Base-by-base conservation (phyloP, 2,797 vertebrate genomes). In the Channa striata region DNA sequence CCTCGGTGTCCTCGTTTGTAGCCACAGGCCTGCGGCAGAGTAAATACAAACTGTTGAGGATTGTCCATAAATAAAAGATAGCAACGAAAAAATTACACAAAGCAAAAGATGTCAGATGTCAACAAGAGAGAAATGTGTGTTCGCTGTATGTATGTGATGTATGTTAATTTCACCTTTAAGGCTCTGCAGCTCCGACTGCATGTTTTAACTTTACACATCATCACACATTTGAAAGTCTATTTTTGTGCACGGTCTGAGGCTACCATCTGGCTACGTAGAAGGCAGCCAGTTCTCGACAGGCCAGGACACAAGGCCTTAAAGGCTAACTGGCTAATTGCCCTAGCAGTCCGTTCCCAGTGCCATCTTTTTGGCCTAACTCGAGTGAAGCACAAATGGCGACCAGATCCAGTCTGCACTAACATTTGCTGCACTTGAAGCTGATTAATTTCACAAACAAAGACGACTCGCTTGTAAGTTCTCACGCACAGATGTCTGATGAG, bases 251-350 rank as follows among this genome's bases (percentile, higher is more conserved):
- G 39, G 78, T 83, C 85, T 77, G 84, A 80, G 82, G 85, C 88
- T 59, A 84, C 92, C 92, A 93, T 93, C 91, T 93, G 92, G 89
- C 83, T 62, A 10, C 72, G 36, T 36, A 54, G 78, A 51, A 80
- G 87, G 72, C 78, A 72, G 88, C 92, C 92, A 91, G 87, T 79
- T 83, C 88, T 84, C 82, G 20, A 68, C 85, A 73, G 89, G 88
- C 82, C 87, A 65, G 86, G 89, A 88, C 83, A 85, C 82, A 30
- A 77, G 86, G 86, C 87, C 92, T 84, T 85, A 83, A 89, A 89
- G 90, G 90, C 89, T 89, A 92, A 92, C 91, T 90, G 89, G 90
- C 90, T 86, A 84, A 84, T 85, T 80, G 88, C 89, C 90, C 84
- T 60, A 61, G 85, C 85, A 67, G 75, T 73, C 77, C 56, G 13